phyloP scores from a whole-genome alignment of 2,888 invertebrate genomes.

The Crepidodera aurea region DNA sequence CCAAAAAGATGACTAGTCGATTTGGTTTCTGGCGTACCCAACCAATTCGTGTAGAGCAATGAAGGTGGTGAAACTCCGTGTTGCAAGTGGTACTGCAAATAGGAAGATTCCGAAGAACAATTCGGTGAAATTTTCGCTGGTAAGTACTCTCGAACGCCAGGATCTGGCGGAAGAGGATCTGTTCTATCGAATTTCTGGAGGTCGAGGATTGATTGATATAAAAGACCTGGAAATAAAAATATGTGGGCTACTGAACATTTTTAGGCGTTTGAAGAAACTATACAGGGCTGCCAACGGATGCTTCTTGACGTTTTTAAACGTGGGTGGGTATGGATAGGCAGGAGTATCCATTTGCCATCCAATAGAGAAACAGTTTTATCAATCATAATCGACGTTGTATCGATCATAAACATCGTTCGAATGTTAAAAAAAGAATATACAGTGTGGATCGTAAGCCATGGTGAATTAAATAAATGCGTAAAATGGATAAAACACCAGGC shows the following conservation, averaged over 20 bases:
- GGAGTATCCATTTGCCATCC: too few species aligned
- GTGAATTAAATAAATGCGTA: too few species aligned
- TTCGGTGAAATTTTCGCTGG: conserved; percentile 40
- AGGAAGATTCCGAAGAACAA: conserved; percentile 45
- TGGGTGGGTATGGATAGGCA: too few species aligned
- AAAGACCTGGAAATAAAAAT: conserved; percentile 46
- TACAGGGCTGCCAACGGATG: too few species aligned
- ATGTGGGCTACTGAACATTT: not conserved
- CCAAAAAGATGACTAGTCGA: conserved; percentile 65
- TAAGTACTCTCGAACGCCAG: conserved; percentile 51
- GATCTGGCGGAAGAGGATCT: conserved; percentile 54
- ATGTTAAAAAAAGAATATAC: too few species aligned
- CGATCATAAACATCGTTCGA: too few species aligned
- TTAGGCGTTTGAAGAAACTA: not conserved
- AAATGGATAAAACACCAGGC: too few species aligned
- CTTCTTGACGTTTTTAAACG: too few species aligned
- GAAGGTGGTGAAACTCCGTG: conserved; percentile 52
- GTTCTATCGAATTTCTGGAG: conserved; percentile 52
- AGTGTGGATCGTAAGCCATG: too few species aligned
- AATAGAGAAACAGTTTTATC: too few species aligned
- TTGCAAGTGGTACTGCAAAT: conserved; percentile 53
- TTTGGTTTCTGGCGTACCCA: conserved; percentile 53
- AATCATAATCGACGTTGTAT: too few species aligned
- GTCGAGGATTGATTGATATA: conserved; percentile 56
- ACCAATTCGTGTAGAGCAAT: conserved; percentile 58